Percentiles rank a stretch among this genome's conserved stretches.
phyloP scores from a whole-genome alignment of 2,113 vertebrate genomes.

The Ranitomeya imitator region DNA sequence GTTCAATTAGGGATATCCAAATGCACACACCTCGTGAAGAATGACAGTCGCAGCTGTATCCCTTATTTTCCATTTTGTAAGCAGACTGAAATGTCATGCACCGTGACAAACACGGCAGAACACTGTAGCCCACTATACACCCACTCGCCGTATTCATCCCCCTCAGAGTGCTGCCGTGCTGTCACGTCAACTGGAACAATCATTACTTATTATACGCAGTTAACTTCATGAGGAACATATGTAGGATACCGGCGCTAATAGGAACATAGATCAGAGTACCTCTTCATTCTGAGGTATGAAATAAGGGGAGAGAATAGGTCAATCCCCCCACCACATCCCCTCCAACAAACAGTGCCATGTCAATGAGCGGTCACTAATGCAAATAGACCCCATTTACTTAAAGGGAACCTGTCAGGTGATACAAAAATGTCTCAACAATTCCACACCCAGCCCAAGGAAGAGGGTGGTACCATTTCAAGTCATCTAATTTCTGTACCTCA shows the following conservation, averaged over 20 bases:
- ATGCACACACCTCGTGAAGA: neutral
- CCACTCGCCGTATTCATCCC: neutral
- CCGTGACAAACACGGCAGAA: slow-evolving; percentile 2
- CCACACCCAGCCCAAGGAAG: no score
- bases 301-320: no score
- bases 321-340: no score
- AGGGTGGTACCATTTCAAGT: no score
- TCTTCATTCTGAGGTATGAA: no score
- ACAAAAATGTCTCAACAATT: no score
- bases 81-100: slow-evolving; percentile 1
- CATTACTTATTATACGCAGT: neutral
- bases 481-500: no score
- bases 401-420: no score
- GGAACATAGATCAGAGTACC: neutral
- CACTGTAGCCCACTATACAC: slow-evolving; percentile 7
- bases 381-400: no score
- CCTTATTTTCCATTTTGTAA: neutral
- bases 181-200: neutral
- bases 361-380: no score
- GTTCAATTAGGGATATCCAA: neutral
- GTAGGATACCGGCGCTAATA: neutral
- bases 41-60: neutral
- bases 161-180: slow-evolving; percentile 14
- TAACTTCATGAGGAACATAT: neutral
- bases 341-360: no score